Evolutionary conservation across 2,888 invertebrate genomes (phyloP).

Genomic region (Acrobasis consociella): DNA sequence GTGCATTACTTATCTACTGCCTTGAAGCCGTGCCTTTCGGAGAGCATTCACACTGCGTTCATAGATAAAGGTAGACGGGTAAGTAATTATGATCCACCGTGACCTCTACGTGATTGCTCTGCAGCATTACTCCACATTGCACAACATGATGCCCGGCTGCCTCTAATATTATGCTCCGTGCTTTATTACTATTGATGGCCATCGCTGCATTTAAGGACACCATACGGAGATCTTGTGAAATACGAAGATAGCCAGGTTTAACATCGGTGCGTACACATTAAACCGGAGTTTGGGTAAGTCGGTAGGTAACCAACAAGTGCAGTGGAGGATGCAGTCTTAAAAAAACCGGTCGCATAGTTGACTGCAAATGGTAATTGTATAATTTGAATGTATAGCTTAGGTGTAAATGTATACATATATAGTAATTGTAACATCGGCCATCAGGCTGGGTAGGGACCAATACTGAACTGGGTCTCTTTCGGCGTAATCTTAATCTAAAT

Average conservation of each 20-base stretch:
- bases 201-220: constrained; percentile 17
- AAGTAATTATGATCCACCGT: constrained; percentile 21
- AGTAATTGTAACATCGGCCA: too few relatives aligned
- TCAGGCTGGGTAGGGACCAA: too few relatives aligned
- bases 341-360: too few relatives aligned
- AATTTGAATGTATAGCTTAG: too few relatives aligned
- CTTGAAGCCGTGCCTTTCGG: background rate
- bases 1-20: background rate
- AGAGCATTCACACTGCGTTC: constrained; percentile 8
- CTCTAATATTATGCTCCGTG: constrained; percentile 13
- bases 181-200: constrained; percentile 15
- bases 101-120: constrained; percentile 28
- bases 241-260: background rate
- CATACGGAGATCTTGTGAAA: constrained; percentile 13
- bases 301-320: too few relatives aligned
- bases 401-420: too few relatives aligned
- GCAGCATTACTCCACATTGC: constrained; percentile 24
- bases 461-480: too few relatives aligned
- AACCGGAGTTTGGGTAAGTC: too few relatives aligned
- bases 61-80: constrained; percentile 20
- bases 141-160: constrained; percentile 23
- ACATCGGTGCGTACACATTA: too few relatives aligned
- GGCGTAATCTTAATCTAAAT: too few relatives aligned
- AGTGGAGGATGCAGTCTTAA: too few relatives aligned
- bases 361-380: too few relatives aligned